Base-by-base conservation (phyloP, 2,888 invertebrate genomes). In the Leucophenga montana region DNA sequence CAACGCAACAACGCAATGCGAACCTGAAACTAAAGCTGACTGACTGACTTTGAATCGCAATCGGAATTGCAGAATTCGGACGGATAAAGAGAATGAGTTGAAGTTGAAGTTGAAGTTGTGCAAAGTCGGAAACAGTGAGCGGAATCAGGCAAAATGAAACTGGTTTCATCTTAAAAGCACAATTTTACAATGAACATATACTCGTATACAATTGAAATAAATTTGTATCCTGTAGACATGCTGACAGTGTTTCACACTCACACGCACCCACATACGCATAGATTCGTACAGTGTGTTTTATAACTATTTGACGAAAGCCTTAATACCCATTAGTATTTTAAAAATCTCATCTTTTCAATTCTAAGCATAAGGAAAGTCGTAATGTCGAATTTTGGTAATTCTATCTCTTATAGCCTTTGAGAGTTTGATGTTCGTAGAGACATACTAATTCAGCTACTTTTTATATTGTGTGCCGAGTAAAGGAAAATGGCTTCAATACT, bases 151-250 rank as follows among this genome's bases (percentile, higher is more conserved):
- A 68, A 67, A 68, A 66, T 75, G 71, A 68, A 76, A 76, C 69
- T 76, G 76, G 72, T 76, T 80, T 72, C 73, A 73, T 76, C 75
- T 73, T 39, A 11, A 39, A 39, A 39, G 11, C 67, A 65, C 67
- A 46, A 67, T 67, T 67, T 67, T 57, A 67, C 57, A 67, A 76
- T 39, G 39, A 39, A 39, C 8, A 39, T 39, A 39, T 18, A 18
- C 61, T 33, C n/a, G 33, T 39, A 20, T n/a, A 61, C 61, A 61
- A 61, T 61, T 61, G 39, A 61, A 61, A 61, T 61, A 39, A 61
- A 61, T 61, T 61, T 61, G 39, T 44, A 61, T 61, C 39, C 61
- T 9, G 44, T 18, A 39, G 61, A 44, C 27, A 56, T 9, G 14
- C 20, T 27, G 61, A 39, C 33, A 61, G 61, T 18, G 61, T 14